Evolutionary conservation across 2,113 vertebrate genomes (phyloP).

Genomic region (Vicugna pacos): DNA sequence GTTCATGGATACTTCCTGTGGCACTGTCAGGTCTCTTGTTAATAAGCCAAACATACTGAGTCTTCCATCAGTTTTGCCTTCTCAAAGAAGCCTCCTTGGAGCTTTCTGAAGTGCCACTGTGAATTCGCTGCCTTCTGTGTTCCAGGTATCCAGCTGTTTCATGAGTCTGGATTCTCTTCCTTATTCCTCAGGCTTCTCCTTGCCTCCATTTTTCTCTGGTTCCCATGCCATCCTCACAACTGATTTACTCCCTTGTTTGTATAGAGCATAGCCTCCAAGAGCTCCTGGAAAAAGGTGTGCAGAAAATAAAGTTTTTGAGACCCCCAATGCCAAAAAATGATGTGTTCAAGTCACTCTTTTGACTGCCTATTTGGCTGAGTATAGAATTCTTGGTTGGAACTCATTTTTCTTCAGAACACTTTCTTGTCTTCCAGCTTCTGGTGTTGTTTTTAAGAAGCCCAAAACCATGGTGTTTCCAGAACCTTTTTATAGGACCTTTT

Average conservation of each 20-base stretch:
- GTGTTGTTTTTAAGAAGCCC: not conserved
- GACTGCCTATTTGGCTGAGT: not conserved
- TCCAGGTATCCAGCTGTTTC: not conserved
- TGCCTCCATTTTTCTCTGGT: not conserved
- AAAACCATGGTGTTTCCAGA: not conserved
- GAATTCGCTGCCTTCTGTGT: not conserved
- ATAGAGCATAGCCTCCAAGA: not conserved
- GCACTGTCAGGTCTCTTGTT: not conserved
- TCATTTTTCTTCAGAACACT: conserved; percentile 18
- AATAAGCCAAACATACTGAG: not conserved
- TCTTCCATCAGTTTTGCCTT: not conserved
- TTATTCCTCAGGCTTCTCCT: not conserved
- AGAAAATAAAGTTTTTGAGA: not conserved
- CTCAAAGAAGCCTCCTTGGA: not conserved
- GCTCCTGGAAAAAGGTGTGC: not conserved
- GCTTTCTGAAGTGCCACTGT: not conserved
- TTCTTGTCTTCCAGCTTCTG: conserved; percentile 12
- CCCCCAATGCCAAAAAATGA: not conserved
- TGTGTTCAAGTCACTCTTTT: not conserved
- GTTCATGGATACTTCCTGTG: not conserved
- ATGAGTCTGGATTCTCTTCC: not conserved
- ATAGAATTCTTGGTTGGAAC: conserved; percentile 17
- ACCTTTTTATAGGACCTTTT: not conserved
- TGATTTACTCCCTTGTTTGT: not conserved
- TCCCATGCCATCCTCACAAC: not conserved